A percentile compares a stretch with the other conserved stretches of the same genome.
Evolutionary conservation across 2,797 vertebrate genomes (phyloP).

Genomic region (Lutjanus campechanus): DNA sequence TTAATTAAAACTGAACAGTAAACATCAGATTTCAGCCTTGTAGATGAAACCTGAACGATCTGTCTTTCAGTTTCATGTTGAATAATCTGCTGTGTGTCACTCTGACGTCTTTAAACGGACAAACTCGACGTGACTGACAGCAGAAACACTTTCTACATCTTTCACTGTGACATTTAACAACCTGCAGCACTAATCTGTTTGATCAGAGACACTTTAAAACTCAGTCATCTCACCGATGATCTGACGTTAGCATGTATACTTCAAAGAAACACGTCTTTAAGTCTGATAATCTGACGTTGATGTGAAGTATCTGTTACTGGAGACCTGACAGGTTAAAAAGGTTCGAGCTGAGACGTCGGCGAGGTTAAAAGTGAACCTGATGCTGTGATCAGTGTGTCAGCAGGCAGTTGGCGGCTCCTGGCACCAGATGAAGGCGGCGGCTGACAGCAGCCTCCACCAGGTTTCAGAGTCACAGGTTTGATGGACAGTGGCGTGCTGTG

Average conservation of each 20-base stretch:
- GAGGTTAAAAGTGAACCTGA: neutral
- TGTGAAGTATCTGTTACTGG: neutral
- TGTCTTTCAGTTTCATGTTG: neutral
- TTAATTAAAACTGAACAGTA: no score
- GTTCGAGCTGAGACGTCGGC: neutral
- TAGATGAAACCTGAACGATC: neutral
- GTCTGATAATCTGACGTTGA: constrained; percentile 1
- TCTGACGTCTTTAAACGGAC: constrained; percentile 12
- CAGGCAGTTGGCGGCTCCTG: constrained; percentile 6
- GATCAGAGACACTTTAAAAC: constrained; percentile 2
- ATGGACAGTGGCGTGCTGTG: neutral
- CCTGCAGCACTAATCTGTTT: constrained; percentile 6
- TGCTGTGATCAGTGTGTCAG: neutral
- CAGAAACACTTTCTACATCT: constrained; percentile 16
- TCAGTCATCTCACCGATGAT: neutral
- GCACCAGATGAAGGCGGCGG: constrained; percentile 32
- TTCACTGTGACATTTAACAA: neutral
- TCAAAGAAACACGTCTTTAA: neutral
- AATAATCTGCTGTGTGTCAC: neutral
- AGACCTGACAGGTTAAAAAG: constrained; percentile 8
- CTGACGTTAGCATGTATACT: neutral
- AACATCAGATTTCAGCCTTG: no score
- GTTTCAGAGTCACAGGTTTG: neutral
- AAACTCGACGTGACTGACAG: constrained; percentile 14
- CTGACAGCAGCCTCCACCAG: neutral